Evolutionary conservation across 2,888 invertebrate genomes (phyloP), one percentile per base, ranked within the genome.

Genomic region (Phalera bucephala): DNA sequence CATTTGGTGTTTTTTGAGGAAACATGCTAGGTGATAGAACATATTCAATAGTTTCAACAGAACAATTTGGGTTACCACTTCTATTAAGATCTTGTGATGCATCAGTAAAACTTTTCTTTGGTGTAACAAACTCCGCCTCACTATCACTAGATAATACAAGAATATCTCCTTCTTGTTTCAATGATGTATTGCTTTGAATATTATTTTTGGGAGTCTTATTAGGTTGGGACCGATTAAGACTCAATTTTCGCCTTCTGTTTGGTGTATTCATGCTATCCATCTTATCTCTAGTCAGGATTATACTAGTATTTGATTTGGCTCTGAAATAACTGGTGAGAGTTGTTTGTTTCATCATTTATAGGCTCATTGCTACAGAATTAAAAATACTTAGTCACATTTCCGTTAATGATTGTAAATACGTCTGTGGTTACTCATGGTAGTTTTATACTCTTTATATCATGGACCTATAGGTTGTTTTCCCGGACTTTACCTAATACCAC

Each of bases 121-220:
- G 11, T 1, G 25, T 25, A 8, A 3, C 3, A 9, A 21, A 35
- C 17, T 52, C 42, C 27, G 54, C 40, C 43, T 79, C 79, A 39
- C 75, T 70, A 33, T 75, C 80, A 49, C 78, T 80, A 31, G 63
- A 63, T 37, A 79, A 56, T 48, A 59, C 49, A 35, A 82, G 55
- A 1, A 70, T 41, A 34, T 52, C 53, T 38, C 32, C 17, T 25
- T 46, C 21, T 33, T 44, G 12, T 33, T 39, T 14, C 14, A n/a
- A 12, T 51, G 32, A 31, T 20, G 19, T n/a, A n/a, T 8, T 34
- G 8, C 33, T 26, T 31, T 25, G 31, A 3, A 11, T 39, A 0
- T 34, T 38, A 4, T 45, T 30, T 59, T 68, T 70, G 0, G 54
- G 40, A 19, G 45, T 46, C 34, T 72, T 75, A 1, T 20, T 38